These are phyloP conservation scores for Orbicella faveolata DNA, from an alignment of 64 coral and sea anemone genomes.

Conservation along the genomic window DNA sequence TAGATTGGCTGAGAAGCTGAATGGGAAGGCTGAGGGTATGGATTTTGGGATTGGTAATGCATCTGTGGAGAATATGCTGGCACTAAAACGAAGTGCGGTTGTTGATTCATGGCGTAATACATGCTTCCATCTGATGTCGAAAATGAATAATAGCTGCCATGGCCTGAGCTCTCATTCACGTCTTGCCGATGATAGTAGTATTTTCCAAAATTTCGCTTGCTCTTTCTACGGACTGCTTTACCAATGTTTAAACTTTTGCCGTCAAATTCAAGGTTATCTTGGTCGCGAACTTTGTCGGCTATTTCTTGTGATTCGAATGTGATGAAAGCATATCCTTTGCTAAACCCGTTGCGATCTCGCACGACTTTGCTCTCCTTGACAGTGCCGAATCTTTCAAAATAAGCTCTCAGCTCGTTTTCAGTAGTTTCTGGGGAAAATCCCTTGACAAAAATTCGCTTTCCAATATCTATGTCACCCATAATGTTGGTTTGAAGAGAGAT, in stretches of 20 bases:
- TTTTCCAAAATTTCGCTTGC: constrained; percentile 67
- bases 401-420: constrained; percentile 87
- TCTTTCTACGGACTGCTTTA: constrained; percentile 85
- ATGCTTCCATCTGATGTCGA: constrained; percentile 59
- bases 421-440: constrained; percentile 96
- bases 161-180: constrained; percentile 29
- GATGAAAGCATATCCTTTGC: constrained; percentile 95
- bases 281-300: constrained; percentile 71
- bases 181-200: constrained; percentile 68
- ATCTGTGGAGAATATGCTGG: constrained; percentile 82
- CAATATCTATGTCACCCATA: constrained; percentile 88
- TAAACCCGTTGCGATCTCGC: constrained; percentile 82
- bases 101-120: constrained; percentile 70
- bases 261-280: constrained; percentile 85
- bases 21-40: constrained; percentile 77
- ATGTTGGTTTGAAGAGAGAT: neutral
- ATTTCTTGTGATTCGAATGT: constrained; percentile 96
- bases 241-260: constrained; percentile 88
- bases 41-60: constrained; percentile 77
- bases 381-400: constrained; percentile 89
- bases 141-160: constrained; percentile 62
- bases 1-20: constrained; percentile 57
- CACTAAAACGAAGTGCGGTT: constrained; percentile 84
- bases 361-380: constrained; percentile 96
- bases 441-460: constrained; percentile 97